Evolutionary conservation across 1,140 invertebrate genomes (phyloP).

Genomic region (Anoplophora glabripennis): DNA sequence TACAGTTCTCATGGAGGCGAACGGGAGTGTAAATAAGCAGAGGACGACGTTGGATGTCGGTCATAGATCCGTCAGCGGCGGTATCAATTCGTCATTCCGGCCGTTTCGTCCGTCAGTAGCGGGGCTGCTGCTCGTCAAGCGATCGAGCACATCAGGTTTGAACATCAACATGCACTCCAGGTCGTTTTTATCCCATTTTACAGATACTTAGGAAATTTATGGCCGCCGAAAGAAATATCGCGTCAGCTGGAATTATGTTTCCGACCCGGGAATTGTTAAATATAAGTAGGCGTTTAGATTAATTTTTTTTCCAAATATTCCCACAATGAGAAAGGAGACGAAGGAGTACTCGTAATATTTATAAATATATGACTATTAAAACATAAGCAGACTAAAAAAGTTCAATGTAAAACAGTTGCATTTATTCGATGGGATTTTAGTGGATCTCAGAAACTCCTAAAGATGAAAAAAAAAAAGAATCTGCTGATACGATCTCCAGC

Average conservation of each 20-base stretch:
- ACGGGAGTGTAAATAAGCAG: neutral
- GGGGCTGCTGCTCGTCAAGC: slow-evolving; percentile 3
- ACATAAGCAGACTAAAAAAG: too few species aligned
- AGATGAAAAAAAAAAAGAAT: too few species aligned
- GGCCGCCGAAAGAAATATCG: slow-evolving; percentile 1
- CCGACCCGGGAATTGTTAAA: neutral
- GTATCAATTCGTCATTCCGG: slow-evolving; percentile 27
- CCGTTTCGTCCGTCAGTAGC: slow-evolving; percentile 19
- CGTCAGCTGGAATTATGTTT: slow-evolving; percentile 5
- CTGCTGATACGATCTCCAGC: too few species aligned
- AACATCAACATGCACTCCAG: slow-evolving; percentile 9
- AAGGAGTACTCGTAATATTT: too few species aligned
- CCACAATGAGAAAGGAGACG: too few species aligned
- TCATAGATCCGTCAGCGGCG: slow-evolving; percentile 24
- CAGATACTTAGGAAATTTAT: slow-evolving; percentile 8
- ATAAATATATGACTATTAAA: too few species aligned
- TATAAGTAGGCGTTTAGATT: too few species aligned
- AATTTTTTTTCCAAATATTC: too few species aligned
- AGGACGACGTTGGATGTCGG: slow-evolving; percentile 3
- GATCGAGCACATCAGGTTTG: slow-evolving; percentile 7
- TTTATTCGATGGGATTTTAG: too few species aligned
- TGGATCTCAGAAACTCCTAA: too few species aligned
- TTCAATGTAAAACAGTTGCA: too few species aligned
- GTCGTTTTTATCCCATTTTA: slow-evolving; percentile 9
- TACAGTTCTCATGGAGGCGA: too few species aligned